Evolutionary conservation across 2,888 invertebrate species (phyloP).

Genomic region (Tenthredo livida): DNA sequence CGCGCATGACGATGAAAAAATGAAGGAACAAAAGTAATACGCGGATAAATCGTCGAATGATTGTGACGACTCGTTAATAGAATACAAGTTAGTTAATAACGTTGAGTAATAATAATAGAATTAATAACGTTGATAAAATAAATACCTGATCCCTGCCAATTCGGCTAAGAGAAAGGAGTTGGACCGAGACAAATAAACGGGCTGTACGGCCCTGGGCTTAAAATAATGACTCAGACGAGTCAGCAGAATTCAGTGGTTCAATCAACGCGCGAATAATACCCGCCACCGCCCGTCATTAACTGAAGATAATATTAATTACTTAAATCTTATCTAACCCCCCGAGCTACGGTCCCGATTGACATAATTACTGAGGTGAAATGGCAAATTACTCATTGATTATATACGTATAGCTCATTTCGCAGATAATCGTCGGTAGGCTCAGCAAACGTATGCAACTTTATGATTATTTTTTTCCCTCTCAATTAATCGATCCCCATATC

Average conservation of each 20-base stretch:
- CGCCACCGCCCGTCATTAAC: constrained; percentile 62
- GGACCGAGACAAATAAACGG: constrained; percentile 49
- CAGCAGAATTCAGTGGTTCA: constrained; percentile 67
- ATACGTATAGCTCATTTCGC: background rate
- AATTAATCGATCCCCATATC: constrained; percentile 6
- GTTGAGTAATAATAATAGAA: constrained; percentile 50
- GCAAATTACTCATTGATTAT: constrained; percentile 54
- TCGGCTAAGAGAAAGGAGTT: constrained; percentile 44
- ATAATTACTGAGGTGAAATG: constrained; percentile 62
- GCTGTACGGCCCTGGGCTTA: constrained; percentile 61
- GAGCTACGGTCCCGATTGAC: constrained; percentile 62
- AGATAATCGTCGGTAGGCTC: background rate
- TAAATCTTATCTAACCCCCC: constrained; percentile 59
- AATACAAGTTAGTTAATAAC: constrained; percentile 20
- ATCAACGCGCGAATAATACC: constrained; percentile 58
- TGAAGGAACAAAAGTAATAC: background rate
- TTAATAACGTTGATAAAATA: constrained; percentile 51
- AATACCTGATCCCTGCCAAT: constrained; percentile 43
- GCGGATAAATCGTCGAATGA: background rate
- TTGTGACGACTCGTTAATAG: constrained; percentile 34
- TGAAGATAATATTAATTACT: constrained; percentile 67
- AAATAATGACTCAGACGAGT: constrained; percentile 64
- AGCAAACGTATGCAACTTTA: background rate
- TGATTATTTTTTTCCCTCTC: background rate
- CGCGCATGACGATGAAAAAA: background rate